A percentile compares a stretch with the other conserved stretches of the same genome.
Evolutionary conservation across 2,113 vertebrate genomes (phyloP).

Genomic region (Sinosuthora webbiana): DNA sequence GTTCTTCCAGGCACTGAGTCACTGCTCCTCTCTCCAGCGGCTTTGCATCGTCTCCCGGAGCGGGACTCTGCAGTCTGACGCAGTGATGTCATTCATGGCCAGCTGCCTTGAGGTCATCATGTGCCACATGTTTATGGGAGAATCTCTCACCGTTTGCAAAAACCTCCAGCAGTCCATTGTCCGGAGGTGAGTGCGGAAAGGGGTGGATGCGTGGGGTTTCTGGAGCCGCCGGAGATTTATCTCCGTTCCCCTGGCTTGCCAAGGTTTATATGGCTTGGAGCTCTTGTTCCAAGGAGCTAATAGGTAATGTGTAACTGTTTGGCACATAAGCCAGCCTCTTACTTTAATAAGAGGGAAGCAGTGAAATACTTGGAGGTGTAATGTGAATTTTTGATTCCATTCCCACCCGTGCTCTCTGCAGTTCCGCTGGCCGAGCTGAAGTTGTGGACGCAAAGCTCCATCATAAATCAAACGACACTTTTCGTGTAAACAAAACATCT

Average conservation of each 20-base stretch:
- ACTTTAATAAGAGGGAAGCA: conserved; percentile 34
- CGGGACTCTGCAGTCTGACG: conserved; percentile 88
- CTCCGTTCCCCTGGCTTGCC: background rate
- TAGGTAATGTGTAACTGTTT: conserved; percentile 31
- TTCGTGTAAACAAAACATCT: conserved; percentile 62
- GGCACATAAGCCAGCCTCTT: background rate
- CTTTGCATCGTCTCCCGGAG: conserved; percentile 92
- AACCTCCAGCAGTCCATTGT: conserved; percentile 87
- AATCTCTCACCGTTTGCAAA: conserved; percentile 86
- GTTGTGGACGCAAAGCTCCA: background rate
- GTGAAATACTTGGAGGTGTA: conserved; percentile 17
- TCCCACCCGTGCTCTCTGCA: conserved; percentile 22
- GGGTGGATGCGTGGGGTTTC: background rate
- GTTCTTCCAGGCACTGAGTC: conserved; percentile 92
- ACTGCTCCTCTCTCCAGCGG: conserved; percentile 84
- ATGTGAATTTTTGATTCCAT: background rate
- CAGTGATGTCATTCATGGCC: conserved; percentile 85
- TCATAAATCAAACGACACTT: conserved; percentile 52
- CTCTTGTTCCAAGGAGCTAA: conserved; percentile 31
- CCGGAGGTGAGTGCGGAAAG: conserved; percentile 79
- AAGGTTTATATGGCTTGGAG: background rate
- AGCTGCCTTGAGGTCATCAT: conserved; percentile 81
- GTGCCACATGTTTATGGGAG: conserved; percentile 95
- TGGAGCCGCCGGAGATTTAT: conserved; percentile 24
- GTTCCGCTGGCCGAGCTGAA: background rate